phyloP scores from a whole-genome alignment of 2,113 vertebrate genomes.

The Ameiurus melas region DNA sequence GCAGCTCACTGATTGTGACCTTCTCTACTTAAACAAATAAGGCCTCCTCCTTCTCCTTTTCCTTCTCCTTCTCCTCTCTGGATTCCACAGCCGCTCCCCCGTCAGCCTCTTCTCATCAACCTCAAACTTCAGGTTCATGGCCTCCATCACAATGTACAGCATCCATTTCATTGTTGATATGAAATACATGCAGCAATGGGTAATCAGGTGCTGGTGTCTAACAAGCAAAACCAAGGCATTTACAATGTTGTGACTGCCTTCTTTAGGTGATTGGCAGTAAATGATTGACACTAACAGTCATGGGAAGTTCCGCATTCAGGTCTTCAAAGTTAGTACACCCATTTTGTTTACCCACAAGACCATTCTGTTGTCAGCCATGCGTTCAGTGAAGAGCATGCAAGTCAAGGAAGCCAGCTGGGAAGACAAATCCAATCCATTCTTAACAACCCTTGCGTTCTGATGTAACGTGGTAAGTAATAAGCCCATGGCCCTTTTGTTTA shows the following conservation, averaged over 20 bases:
- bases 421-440: conserved; percentile 23
- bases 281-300: conserved; percentile 70
- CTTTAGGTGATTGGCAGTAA: conserved; percentile 67
- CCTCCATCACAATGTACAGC: conserved; percentile 7
- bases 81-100: conserved; percentile 17
- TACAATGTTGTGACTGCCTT: conserved; percentile 58
- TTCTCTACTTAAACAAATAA: conserved; percentile 47
- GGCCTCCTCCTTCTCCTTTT: conserved; percentile 13
- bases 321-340: conserved; percentile 54
- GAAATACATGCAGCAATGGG: neutral
- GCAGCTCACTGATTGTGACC: conserved; percentile 45
- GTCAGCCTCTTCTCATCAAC: conserved; percentile 43
- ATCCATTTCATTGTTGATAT: conserved; percentile 19
- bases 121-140: conserved; percentile 30
- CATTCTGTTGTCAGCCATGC: conserved; percentile 42
- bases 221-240: conserved; percentile 59
- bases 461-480: conserved; percentile 44
- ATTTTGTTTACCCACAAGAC: conserved; percentile 63
- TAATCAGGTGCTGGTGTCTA: conserved; percentile 59
- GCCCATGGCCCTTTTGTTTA: conserved; percentile 15
- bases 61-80: conserved; percentile 18
- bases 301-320: conserved; percentile 53
- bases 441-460: conserved; percentile 11
- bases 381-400: conserved; percentile 14
- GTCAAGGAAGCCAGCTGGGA: conserved; percentile 32